Base-by-base conservation (phyloP, 1,140 invertebrate genomes). In the Venustaconcha ellipsiformis region DNA sequence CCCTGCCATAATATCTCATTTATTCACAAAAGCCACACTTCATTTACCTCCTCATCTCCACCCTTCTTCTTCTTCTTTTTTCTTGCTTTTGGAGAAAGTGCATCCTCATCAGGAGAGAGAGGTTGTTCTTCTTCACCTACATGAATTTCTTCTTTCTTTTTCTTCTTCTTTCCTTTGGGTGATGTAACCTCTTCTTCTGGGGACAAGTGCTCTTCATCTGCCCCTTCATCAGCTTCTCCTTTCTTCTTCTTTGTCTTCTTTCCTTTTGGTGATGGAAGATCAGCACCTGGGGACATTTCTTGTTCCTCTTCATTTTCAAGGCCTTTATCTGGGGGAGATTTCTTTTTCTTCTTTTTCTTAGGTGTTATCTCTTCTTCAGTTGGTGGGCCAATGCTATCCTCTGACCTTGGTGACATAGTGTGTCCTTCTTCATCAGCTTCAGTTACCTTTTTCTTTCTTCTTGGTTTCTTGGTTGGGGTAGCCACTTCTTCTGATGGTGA, bases 231-330 rank as follows among this genome's bases (percentile, higher is more conserved):
- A 18, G 77, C 58, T 73, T 71, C 58, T 58, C 72, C 74, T 48
- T 79, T 81, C 70, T 81, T 81, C 72, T 83, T 84, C 69, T 82
- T 83, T 66, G 81, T 85, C 64, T 79, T 83, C 18, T 75, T 69
- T 72, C 63, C 70, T 65, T 74, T 78, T 20, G 82, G 78, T 37
- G 78, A 75, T 14, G 63, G 65, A 59, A 73, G 63, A 13, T 78
- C 78, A 60, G 80, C 76, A 56, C 63, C 23, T 59, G 79, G 74
- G 26, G 78, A 77, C 18, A 78, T 15, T 15, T 59, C 67, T 15
- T 37, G 75, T 55, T 83, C 80, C 18, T 78, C 80, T 18, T 83
- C 78, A 26, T 72, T 68, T 26, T 67, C 67, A n/a, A 23, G 72
- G 60, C 18, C 57, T 23, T 63, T 69, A 17, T 23, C 37, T 63